Conservation (phyloP, 2,797 vertebrate genomes). For the Cirrhinus mrigala region DNA sequence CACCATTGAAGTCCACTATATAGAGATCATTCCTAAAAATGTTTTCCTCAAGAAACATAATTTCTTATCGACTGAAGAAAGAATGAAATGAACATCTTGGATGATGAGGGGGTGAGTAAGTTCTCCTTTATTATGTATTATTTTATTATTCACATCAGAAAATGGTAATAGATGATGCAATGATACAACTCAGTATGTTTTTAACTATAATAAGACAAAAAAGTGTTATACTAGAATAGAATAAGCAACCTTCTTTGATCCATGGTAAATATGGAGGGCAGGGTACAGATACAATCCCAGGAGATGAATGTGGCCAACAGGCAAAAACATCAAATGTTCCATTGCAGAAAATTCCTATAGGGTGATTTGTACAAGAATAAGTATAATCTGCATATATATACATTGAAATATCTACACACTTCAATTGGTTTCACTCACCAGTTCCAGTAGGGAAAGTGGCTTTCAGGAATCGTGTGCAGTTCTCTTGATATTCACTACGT, state of each 20-base stretch:
- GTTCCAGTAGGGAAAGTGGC: slow-evolving; percentile 57
- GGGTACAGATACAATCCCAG: slow-evolving; percentile 90
- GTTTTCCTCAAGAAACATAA: too few relatives aligned
- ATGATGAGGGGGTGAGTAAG: too few relatives aligned
- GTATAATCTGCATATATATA: background rate
- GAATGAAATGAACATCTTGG: too few relatives aligned
- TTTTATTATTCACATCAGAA: background rate
- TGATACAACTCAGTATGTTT: background rate
- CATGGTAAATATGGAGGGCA: slow-evolving; percentile 92
- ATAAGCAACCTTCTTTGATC: slow-evolving; percentile 74
- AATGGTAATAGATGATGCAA: background rate
- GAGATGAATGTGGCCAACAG: slow-evolving; percentile 92
- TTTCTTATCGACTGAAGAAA: too few relatives aligned
- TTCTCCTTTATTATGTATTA: too few relatives aligned
- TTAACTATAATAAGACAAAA: background rate
- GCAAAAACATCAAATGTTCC: slow-evolving; percentile 88
- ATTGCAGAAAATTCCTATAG: slow-evolving; percentile 86
- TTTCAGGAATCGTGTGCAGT: slow-evolving; percentile 82
- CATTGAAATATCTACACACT: background rate
- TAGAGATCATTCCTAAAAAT: too few relatives aligned
- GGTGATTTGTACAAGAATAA: background rate
- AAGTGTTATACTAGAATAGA: background rate
- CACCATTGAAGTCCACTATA: too few relatives aligned
- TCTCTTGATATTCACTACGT: slow-evolving; percentile 85
- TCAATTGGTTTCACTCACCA: slow-evolving; percentile 77